Base-by-base conservation (phyloP, 2,797 vertebrate species). In the Buphagus erythrorhynchus region DNA sequence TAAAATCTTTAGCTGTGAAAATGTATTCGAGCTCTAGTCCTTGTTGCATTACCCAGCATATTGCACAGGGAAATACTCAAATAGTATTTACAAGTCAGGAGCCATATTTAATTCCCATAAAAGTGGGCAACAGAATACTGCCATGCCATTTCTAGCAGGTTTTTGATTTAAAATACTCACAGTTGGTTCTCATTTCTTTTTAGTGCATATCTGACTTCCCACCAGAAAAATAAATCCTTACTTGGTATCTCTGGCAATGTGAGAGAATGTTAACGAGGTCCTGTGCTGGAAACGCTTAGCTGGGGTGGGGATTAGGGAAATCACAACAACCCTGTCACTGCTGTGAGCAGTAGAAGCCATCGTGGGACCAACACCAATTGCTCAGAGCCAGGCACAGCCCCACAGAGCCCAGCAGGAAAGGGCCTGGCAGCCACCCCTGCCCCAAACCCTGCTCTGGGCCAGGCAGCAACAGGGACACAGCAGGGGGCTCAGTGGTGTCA, bases 301-400 rank as follows among this genome's bases (percentile, higher is more conserved):
- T 81, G 24, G 22, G 18, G 11, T 24, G 54, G 21, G 20, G 26
- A 26, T n/a, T 45, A 13, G 40, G 48, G 57, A 42, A 81, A 42
- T 7, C 18, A 7, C 8, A 26, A 51, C 33, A 43, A 7, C 28
- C 1, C 8, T 31, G 21, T 8, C 2, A 3, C 33, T 48, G 6
- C 31, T 1, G 2, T 16, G 7, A 6, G 29, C 5, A 15, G 14
- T 21, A 36, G 57, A 31, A 78, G 21, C 26, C 29, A 10, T 10
- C 18, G 7, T 2, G 25, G 21, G 13, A 40, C 29, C 40, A n/a
- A 26, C 14, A 5, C 3, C 26, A 35, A 16, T 8, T 40, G 11
- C 51, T 46, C 67, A 40, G 42, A n/a, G 4, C 21, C 40, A 21
- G n/a, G 6, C 28, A 26, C 45, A 59, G 79, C 19, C 22, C 55